Conservation (phyloP, 2,113 vertebrate genomes). For the Ciconia maguari region DNA sequence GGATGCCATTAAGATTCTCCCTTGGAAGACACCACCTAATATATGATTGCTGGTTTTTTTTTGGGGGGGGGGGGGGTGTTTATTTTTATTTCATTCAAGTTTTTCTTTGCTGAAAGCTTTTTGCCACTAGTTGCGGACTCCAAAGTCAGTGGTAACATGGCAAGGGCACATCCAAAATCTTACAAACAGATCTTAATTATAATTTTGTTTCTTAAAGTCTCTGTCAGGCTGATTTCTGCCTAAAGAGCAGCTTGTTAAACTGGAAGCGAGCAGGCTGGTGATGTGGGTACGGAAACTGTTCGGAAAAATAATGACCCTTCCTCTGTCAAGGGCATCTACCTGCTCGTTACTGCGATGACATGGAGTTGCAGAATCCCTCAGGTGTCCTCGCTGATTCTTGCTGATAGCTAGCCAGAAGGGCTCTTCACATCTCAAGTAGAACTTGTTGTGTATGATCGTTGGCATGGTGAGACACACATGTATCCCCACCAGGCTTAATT, state of each 20-base stretch:
- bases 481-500: background rate
- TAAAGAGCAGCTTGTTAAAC: background rate
- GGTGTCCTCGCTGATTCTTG: background rate
- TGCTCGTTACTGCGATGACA: background rate
- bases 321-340: background rate
- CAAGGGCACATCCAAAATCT: background rate
- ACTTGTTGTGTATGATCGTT: background rate
- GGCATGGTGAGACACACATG: accelerated
- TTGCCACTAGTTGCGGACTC: background rate
- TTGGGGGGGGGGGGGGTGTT: background rate
- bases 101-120: background rate
- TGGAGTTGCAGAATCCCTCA: background rate
- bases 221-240: background rate
- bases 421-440: background rate
- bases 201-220: background rate
- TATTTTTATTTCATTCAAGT: background rate
- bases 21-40: background rate
- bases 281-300: background rate
- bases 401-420: background rate
- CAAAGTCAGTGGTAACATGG: background rate
- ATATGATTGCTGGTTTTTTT: background rate
- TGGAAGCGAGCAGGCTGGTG: background rate
- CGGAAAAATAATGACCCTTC: constrained; percentile 13
- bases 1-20: background rate
- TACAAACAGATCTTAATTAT: background rate